Base-by-base conservation (phyloP, 1,140 invertebrate genomes). In the Drosophila triauraria region DNA sequence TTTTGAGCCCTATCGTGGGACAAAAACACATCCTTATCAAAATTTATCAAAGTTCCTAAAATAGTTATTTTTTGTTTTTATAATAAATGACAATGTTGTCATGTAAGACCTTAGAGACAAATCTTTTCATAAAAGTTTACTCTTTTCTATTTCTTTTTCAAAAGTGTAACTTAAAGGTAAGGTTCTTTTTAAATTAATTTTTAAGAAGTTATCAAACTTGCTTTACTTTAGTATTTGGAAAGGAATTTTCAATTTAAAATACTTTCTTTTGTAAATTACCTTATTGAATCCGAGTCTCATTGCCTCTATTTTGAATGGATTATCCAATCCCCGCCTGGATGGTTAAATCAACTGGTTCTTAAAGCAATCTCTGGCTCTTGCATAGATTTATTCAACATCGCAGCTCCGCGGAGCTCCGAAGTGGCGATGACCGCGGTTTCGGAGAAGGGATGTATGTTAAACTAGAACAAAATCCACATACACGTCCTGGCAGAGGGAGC, bases 281-380 rank as follows among this genome's bases (percentile, higher is more conserved):
- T 32, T 32, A 32, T 8, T 32, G 30, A 32, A 32, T 32, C 30
- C 8, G 32, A 35, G 30, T 7, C 30, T 30, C 30, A 30, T 30
- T 7, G 30, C 1, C 30, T 30, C 30, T 30, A 30, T 30, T 30
- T 30, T 30, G 7, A 30, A 13, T 35, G 2, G 10, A 27, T n/a
- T 15, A 15, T 48, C 2, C 1, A 5, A 4, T 56, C 0, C n/a
- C 15, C 20, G 2, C 5, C 12, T 15, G 13, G 5, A 13, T 0
- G 10, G 25, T 8, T 9, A 8, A 4, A 23, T 4, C 20, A 63
- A 23, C 5, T 5, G 15, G 0, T 38, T 3, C 46, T 68, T 35
- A 25, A 57, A 83, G 65, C n/a, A 3, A 68, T 69, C 56, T 53
- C 25, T 53, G 70, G 79, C 53, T 88, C 80, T 88, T 87, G 70